phyloP scores from a whole-genome alignment of 2,888 invertebrate genomes.

The Parnassius orleans region DNA sequence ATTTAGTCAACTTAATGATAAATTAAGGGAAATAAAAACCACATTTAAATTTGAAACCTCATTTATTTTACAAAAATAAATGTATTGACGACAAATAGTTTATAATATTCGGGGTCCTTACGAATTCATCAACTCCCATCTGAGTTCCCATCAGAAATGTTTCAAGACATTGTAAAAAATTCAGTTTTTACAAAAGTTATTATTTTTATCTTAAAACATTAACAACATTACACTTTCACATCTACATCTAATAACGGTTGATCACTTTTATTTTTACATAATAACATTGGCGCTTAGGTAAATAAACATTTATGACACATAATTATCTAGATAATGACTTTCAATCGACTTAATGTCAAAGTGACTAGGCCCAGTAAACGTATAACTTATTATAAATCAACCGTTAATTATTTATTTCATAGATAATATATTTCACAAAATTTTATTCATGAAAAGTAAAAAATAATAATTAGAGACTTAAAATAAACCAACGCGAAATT shows the following conservation, averaged over 20 bases:
- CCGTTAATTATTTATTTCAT: no score
- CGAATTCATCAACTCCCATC: constrained; percentile 66
- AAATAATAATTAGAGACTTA: no score
- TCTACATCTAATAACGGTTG: constrained; percentile 79
- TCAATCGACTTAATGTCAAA: constrained; percentile 25
- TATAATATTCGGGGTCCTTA: constrained; percentile 79
- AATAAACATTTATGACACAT: constrained; percentile 56
- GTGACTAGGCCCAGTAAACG: constrained; percentile 48
- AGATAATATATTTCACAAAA: no score
- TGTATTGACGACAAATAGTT: constrained; percentile 82
- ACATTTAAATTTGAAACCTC: constrained; percentile 64
- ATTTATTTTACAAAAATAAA: constrained; percentile 82
- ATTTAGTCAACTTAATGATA: no score
- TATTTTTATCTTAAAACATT: constrained; percentile 83
- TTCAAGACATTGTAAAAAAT: constrained; percentile 86
- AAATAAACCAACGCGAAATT: no score
- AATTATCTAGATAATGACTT: constrained; percentile 24
- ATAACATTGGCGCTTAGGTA: constrained; percentile 66
- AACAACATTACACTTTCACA: constrained; percentile 81
- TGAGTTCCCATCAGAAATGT: constrained; percentile 79
- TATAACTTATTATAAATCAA: background rate
- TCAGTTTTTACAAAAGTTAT: constrained; percentile 86
- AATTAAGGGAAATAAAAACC: no score
- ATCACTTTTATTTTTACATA: constrained; percentile 67
- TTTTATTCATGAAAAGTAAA: no score